Evolutionary conservation across 1,140 invertebrate genomes (phyloP).

Genomic region (Trinorchestia longiramus): DNA sequence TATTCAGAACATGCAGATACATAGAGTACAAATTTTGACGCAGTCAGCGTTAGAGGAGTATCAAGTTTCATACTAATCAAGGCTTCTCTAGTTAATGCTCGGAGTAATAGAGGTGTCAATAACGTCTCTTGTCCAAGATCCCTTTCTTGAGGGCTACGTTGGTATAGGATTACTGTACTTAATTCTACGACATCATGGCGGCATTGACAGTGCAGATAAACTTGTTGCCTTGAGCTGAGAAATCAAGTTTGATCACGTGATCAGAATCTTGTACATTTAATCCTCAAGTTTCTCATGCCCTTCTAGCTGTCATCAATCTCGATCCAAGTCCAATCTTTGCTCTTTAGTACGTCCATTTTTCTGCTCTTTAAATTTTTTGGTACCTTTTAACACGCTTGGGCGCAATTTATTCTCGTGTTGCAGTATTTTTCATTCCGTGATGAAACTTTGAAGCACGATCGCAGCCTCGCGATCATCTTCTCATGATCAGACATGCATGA

Average conservation of each 20-base stretch:
- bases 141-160: not conserved
- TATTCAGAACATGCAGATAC: not conserved
- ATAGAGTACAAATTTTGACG: not conserved
- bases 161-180: not conserved
- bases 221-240: not conserved
- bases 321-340: not conserved
- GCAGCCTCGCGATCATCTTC: not conserved
- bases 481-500: constrained; percentile 7
- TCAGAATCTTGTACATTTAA: not conserved
- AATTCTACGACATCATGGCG: not conserved
- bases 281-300: not conserved
- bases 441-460: not conserved
- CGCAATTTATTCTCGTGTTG: not conserved
- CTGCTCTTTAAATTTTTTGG: not conserved
- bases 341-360: not conserved
- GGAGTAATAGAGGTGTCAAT: not conserved
- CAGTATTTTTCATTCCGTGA: constrained; percentile 1
- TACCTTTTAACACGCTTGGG: not conserved
- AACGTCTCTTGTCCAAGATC: not conserved
- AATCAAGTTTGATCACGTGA: not conserved
- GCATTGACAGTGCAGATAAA: not conserved
- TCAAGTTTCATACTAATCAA: not conserved
- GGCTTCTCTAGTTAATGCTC: not conserved
- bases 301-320: not conserved
- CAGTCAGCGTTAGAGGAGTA: not conserved